Conservation (phyloP, 1,140 invertebrate species). For the Magallana gigas region DNA sequence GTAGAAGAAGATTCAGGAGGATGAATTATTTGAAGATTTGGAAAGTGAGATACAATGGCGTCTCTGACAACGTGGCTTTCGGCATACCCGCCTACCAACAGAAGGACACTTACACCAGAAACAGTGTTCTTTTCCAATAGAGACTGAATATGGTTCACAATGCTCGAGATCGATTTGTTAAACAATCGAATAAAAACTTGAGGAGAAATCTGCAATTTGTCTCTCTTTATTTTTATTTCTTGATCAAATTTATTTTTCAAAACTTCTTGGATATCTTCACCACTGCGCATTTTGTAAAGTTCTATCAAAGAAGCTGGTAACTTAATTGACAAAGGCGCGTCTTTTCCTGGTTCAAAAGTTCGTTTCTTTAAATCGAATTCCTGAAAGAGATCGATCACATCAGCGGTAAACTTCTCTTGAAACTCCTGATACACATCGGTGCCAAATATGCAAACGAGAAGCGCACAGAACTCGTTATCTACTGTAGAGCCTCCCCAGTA, state of each 20-base stretch:
- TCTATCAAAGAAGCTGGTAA: slow-evolving; percentile 42
- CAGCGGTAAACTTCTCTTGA: slow-evolving; percentile 34
- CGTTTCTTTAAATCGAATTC: slow-evolving; percentile 64
- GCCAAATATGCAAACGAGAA: slow-evolving; percentile 50
- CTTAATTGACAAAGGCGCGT: slow-evolving; percentile 7
- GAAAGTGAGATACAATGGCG: slow-evolving; percentile 52
- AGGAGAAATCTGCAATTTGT: slow-evolving; percentile 59
- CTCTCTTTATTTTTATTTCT: slow-evolving; percentile 47
- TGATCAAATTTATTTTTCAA: background rate
- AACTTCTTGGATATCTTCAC: background rate
- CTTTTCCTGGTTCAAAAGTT: slow-evolving; percentile 44
- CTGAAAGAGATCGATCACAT: slow-evolving; percentile 55
- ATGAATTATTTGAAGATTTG: slow-evolving; percentile 52
- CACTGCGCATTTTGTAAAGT: slow-evolving; percentile 19
- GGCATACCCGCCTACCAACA: slow-evolving; percentile 64
- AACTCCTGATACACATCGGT: slow-evolving; percentile 48
- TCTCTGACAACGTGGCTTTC: slow-evolving; percentile 60
- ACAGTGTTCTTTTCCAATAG: slow-evolving; percentile 41
- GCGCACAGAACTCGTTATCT: slow-evolving; percentile 50
- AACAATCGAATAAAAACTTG: slow-evolving; percentile 51
- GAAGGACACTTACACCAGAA: slow-evolving; percentile 12
- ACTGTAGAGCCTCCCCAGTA: slow-evolving; percentile 59
- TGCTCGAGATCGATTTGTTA: slow-evolving; percentile 48
- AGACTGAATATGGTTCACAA: slow-evolving; percentile 54
- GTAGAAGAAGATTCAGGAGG: slow-evolving; percentile 60